A percentile compares a stretch with the other conserved stretches of the same genome.
These are phyloP conservation scores for Tyto alba DNA, from an alignment of 2,113 vertebrate species.

Conservation along the genomic window DNA sequence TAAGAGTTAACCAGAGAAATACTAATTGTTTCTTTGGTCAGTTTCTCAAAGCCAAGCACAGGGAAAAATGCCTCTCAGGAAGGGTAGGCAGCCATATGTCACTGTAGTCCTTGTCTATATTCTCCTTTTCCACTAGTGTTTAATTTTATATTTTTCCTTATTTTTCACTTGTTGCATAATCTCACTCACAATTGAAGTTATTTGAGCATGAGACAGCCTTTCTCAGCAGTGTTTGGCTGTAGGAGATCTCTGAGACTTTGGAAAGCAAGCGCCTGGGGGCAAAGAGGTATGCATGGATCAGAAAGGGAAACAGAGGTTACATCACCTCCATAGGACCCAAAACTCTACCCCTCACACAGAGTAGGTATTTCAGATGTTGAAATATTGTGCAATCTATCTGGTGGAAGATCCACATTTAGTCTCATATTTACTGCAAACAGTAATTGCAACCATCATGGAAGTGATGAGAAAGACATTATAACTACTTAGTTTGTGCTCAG, in stretches of 20 bases:
- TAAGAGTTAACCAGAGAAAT: not conserved
- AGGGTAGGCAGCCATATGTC: not conserved
- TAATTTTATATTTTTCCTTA: not conserved
- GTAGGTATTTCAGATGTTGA: not conserved
- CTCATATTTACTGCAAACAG: not conserved
- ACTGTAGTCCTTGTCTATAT: not conserved
- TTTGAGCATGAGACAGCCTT: not conserved
- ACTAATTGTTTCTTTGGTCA: not conserved
- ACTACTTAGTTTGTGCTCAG: not conserved
- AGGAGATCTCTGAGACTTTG: not conserved
- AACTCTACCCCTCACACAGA: not conserved
- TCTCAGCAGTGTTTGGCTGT: not conserved
- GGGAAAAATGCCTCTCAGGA: not conserved
- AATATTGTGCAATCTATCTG: not conserved
- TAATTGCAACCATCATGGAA: not conserved
- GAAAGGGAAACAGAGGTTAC: not conserved
- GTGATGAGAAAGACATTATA: not conserved
- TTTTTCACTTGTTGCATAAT: not conserved
- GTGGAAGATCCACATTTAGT: not conserved
- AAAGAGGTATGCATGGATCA: fast-evolving
- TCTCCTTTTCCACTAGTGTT: not conserved
- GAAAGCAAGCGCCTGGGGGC: not conserved
- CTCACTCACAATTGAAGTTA: not conserved
- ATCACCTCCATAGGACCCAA: no score
- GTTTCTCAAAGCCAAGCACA: not conserved